Base-by-base conservation (phyloP, 2,113 vertebrate species). In the Ochotona princeps region DNA sequence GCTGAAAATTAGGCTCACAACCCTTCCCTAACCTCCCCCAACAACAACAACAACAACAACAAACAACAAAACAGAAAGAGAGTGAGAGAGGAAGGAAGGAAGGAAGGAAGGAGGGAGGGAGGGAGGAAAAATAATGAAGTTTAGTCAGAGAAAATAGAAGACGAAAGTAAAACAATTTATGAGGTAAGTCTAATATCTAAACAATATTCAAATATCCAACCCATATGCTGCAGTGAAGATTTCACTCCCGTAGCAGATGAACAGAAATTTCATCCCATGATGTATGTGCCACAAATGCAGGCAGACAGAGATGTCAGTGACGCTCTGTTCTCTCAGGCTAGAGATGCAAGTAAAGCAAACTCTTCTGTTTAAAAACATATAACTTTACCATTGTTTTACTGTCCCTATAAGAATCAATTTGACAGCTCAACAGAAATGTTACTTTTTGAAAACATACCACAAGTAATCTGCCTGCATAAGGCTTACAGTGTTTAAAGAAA, bases 311-410 rank as follows among this genome's bases (percentile, higher is more conserved):
- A 60, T 32, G 30, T 84, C 57, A 87, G 35, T 87, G 93, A 51
- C 61, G 44, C 44, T 49, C 44, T 84, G 87, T 85, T 82, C 69
- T 91, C 44, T 82, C 67, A 89, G 72, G 51, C 30, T 69, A 94
- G n/a, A 89, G 66, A 44, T 79, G 10, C 17, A 51, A 92, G 57
- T 32, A 95, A 95, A 78, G 72, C 57, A 81, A 95, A 72, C n/a
- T 75, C 30, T 8, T 91, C 49, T 91, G 66, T 78, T 81, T 17
- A 79, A 72, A 94, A 87, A 83, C 0, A 25, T 35, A 14, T 1
- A 82, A 81, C 92, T n/a, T 74, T 82, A 79, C 38, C 72, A 90
- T 86, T 86, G 54, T 83, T 74, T 94, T 51, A 95, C 60, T 86
- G 92, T 89, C 54, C 67, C 86, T 49, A 25, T 84, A 67, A 94